Percentiles rank a stretch among this genome's conserved stretches.
These are phyloP conservation scores for Acanthurus lineatus DNA, from an alignment of 2,797 vertebrate genomes.

Conservation along the genomic window DNA sequence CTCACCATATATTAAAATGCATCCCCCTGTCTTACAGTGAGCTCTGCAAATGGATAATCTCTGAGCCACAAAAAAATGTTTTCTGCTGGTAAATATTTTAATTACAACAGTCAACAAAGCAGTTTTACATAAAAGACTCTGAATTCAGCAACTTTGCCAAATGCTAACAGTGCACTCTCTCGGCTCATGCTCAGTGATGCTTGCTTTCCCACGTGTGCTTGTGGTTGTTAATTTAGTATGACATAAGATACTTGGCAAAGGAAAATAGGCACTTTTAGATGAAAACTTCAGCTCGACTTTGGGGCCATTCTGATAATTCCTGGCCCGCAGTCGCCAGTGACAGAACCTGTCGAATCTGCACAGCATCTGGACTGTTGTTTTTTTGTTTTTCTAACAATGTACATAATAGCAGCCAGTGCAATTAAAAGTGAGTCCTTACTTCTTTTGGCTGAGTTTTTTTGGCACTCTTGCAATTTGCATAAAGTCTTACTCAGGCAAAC, in stretches of 20 bases:
- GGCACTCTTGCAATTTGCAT: conserved; percentile 20
- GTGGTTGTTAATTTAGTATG: conserved; percentile 19
- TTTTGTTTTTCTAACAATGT: conserved; percentile 2
- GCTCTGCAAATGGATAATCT: conserved; percentile 15
- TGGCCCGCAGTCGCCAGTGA: conserved; percentile 3
- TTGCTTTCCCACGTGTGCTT: conserved; percentile 1
- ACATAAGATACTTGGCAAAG: background rate
- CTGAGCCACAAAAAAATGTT: conserved; percentile 14
- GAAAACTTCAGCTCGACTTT: conserved; percentile 28
- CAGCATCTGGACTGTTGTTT: conserved; percentile 24
- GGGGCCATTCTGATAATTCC: conserved; percentile 23
- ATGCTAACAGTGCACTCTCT: conserved; percentile 11
- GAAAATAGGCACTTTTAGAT: background rate
- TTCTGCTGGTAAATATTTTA: conserved; percentile 35
- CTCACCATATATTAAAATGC: conserved; percentile 10
- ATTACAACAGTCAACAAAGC: conserved; percentile 28
- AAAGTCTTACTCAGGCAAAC: conserved; percentile 7
- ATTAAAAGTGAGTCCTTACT: conserved; percentile 31
- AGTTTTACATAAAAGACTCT: conserved; percentile 16
- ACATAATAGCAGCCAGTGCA: conserved; percentile 1
- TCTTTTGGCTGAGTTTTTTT: conserved; percentile 12
- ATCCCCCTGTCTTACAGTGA: conserved; percentile 14
- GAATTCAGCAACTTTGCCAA: conserved; percentile 24
- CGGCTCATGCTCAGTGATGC: background rate
- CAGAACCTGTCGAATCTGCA: conserved; percentile 9